Percentiles rank a stretch among this genome's conserved stretches.
phyloP scores from a whole-genome alignment of 2,113 vertebrate species.

The Formicarius rufipectus region DNA sequence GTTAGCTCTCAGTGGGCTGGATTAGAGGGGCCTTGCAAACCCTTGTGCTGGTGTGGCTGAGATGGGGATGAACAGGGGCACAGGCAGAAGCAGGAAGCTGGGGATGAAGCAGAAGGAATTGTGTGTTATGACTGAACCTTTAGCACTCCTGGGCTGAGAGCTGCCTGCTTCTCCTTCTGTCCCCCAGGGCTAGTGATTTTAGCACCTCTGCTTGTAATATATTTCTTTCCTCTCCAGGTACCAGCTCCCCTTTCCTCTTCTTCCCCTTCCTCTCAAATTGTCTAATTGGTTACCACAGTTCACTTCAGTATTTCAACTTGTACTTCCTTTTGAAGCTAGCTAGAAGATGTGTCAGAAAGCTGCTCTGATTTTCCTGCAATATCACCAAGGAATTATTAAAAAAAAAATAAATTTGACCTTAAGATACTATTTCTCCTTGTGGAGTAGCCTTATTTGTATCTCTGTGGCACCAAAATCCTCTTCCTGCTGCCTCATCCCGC shows the following conservation, averaged over 20 bases:
- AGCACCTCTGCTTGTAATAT: not conserved
- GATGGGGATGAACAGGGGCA: not conserved
- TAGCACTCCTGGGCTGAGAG: not conserved
- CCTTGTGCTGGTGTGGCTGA: fast-evolving
- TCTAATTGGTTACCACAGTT: not conserved
- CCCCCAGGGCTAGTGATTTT: not conserved
- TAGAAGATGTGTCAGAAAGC: not conserved
- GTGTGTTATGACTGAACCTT: not conserved
- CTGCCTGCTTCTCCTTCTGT: not conserved
- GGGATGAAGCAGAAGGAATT: not conserved
- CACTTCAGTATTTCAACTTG: not conserved
- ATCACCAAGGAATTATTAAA: not conserved
- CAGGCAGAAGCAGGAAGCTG: not conserved
- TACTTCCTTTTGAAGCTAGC: not conserved
- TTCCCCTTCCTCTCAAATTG: not conserved
- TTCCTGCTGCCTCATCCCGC: not conserved
- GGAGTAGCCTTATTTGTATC: not conserved
- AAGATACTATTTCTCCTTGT: not conserved
- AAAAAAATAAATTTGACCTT: not conserved
- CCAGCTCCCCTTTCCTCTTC: not conserved
- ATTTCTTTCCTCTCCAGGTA: not conserved
- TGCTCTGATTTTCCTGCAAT: not conserved
- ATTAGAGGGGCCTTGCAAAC: not conserved
- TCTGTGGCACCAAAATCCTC: not conserved
- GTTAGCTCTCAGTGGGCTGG: not conserved